phyloP scores from a whole-genome alignment of 2,113 vertebrate species.

The Neogale vison region DNA sequence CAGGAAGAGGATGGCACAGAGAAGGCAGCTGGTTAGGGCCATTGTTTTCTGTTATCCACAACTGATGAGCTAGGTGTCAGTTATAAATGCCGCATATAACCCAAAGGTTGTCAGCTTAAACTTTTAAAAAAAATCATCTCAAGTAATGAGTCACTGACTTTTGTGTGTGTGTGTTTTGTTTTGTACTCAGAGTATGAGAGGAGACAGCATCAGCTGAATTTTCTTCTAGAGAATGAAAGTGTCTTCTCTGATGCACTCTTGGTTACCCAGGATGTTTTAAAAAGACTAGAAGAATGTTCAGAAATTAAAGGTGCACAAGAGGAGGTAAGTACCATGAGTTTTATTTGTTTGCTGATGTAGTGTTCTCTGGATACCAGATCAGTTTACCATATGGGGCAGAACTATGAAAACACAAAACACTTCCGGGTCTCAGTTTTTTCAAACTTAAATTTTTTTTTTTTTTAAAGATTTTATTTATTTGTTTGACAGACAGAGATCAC shows the following conservation, averaged over 20 bases:
- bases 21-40: constrained; percentile 58
- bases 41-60: neutral
- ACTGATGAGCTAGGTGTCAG: neutral
- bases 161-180: constrained; percentile 41
- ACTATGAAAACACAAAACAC: neutral
- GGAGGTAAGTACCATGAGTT: constrained; percentile 79
- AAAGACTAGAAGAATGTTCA: constrained; percentile 81
- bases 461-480: too few species aligned
- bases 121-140: constrained; percentile 67
- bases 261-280: constrained; percentile 78
- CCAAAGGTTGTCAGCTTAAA: constrained; percentile 56
- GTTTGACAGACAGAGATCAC: too few species aligned
- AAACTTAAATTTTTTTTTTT: neutral
- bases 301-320: constrained; percentile 81
- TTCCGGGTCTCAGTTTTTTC: neutral
- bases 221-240: constrained; percentile 83
- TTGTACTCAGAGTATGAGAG: constrained; percentile 73
- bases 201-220: constrained; percentile 79
- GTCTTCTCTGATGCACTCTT: constrained; percentile 82
- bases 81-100: constrained; percentile 13
- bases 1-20: neutral
- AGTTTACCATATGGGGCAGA: neutral
- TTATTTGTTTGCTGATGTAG: neutral
- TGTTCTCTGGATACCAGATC: neutral
- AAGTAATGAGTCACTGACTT: constrained; percentile 71